Base-by-base conservation (phyloP, 23 tunicate species). In the Aplidium turbinatum region DNA sequence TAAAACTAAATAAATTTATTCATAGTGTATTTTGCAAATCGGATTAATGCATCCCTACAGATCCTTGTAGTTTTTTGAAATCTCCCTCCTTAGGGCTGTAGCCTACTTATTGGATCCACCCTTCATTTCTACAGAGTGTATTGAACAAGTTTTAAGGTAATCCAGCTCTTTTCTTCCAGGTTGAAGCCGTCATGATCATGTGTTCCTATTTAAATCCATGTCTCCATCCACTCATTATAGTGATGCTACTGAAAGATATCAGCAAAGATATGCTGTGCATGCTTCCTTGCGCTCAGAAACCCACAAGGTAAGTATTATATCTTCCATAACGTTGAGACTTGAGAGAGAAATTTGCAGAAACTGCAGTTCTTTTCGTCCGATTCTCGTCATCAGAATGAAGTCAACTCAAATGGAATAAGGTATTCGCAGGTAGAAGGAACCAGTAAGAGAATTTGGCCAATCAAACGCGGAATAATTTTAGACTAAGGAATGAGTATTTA, bases 181-280 rank as follows among this genome's bases (percentile, higher is more conserved):
- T n/a, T 28, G 35, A 60, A 4, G 7, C 9, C 6, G 19, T 60
- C 16, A 77, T 90, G 85, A 48, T 90, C 53, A 77, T 90, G 89
- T 68, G 89, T 62, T 42, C 53, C 33, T 82, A 90, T 52, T 65
- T 90, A 39, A 78, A 77, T 64, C 97, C 97, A 1, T 79, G 85
- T 38, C 58, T 90, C 19, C 97, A 90, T 31, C 97, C 97, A 0
- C 26, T 90, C 36, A 90, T 90, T 0, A 90, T 76, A 11, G 76
- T 83, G 7, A 26, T 68, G 1, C 58, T 90, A 25, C 56, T 82
- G 70, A 78, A 72, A 28, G 97, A 90, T 6, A 78, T 90, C 26
- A 45, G 97, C 7, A 63, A 78, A 25, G 72, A 63, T 45, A 29
- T 88, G 18, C 23, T 31, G 16, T 52, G 84, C 66, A 38, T 21